phyloP scores from a whole-genome alignment of 1,140 invertebrate species.

The Saxidomus purpurata region DNA sequence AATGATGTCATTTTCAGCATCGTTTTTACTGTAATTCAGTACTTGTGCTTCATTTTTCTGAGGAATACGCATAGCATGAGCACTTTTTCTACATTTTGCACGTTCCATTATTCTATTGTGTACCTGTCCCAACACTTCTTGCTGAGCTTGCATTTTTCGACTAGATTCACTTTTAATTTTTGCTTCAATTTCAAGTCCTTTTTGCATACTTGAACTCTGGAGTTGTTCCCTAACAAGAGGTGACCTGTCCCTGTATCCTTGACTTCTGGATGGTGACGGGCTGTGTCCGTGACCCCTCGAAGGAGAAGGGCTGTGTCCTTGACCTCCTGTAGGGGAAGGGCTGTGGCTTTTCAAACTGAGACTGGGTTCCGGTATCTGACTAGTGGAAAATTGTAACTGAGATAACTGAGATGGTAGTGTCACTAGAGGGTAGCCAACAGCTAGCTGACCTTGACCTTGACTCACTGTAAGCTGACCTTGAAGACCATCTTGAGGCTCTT shows the following conservation, averaged over 20 bases:
- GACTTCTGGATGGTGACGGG: constrained; percentile 33
- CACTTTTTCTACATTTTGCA: constrained; percentile 50
- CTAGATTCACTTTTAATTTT: constrained; percentile 55
- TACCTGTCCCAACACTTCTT: constrained; percentile 52
- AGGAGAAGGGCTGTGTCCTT: constrained; percentile 37
- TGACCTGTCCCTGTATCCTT: constrained; percentile 60
- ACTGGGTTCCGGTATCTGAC: constrained; percentile 22
- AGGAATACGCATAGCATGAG: constrained; percentile 36
- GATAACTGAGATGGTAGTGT: constrained; percentile 21
- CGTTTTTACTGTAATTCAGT: constrained; percentile 23
- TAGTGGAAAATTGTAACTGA: constrained; percentile 24
- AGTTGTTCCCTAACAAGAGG: constrained; percentile 24
- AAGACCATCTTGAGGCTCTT: constrained; percentile 66
- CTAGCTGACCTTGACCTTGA: constrained; percentile 27
- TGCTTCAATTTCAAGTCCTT: constrained; percentile 46
- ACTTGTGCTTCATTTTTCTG: constrained; percentile 7
- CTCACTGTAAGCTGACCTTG: constrained; percentile 43
- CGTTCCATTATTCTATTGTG: constrained; percentile 61
- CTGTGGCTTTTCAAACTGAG: constrained; percentile 5
- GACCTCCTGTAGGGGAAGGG: constrained; percentile 17
- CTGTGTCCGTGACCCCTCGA: constrained; percentile 24
- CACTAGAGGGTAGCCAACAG: constrained; percentile 18
- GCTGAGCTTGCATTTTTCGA: constrained; percentile 41
- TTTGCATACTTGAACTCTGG: constrained; percentile 28
- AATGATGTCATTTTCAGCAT: not conserved